phyloP scores from a whole-genome alignment of 1,140 invertebrate genomes.

The Laodelphax striatellus region DNA sequence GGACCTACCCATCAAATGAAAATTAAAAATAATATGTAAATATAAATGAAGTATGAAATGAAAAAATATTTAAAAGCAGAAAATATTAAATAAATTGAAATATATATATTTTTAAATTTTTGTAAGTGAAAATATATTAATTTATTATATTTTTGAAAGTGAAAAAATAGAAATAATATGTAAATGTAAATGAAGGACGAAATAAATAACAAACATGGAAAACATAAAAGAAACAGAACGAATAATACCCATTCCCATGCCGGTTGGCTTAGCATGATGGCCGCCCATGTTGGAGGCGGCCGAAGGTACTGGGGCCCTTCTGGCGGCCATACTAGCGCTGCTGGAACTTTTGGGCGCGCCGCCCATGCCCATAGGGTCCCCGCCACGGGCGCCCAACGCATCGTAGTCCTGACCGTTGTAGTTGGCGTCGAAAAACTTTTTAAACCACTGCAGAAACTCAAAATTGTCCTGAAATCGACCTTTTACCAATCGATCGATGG shows the following conservation, averaged over 20 bases:
- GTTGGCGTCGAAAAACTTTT: conserved; percentile 98
- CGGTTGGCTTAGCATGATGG: conserved; percentile 1
- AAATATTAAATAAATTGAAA: too few relatives aligned
- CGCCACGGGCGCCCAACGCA: conserved; percentile 70
- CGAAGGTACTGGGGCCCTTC: conserved; percentile 25
- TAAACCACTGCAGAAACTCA: conserved; percentile 99
- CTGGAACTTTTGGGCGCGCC: conserved; percentile 24
- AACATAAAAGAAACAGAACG: too few relatives aligned
- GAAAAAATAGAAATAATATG: too few relatives aligned
- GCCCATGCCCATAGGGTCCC: conserved; percentile 62
- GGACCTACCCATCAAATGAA: too few relatives aligned
- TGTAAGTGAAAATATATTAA: too few relatives aligned
- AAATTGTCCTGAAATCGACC: conserved; percentile 97
- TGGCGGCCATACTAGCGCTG: conserved; percentile 13
- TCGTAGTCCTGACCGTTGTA: conserved; percentile 89
- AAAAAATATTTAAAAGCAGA: too few relatives aligned
- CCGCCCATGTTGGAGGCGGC: neutral
- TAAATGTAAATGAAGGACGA: too few relatives aligned
- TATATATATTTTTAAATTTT: too few relatives aligned
- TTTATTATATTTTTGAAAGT: too few relatives aligned
- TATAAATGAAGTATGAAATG: too few relatives aligned
- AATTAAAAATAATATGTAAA: too few relatives aligned
- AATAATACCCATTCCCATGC: conserved; percentile 3
- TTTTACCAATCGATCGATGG: conserved; percentile 83
- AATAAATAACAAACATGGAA: too few relatives aligned